phyloP scores from a whole-genome alignment of 2,888 invertebrate genomes.

The Rhorus exstirpatorius region DNA sequence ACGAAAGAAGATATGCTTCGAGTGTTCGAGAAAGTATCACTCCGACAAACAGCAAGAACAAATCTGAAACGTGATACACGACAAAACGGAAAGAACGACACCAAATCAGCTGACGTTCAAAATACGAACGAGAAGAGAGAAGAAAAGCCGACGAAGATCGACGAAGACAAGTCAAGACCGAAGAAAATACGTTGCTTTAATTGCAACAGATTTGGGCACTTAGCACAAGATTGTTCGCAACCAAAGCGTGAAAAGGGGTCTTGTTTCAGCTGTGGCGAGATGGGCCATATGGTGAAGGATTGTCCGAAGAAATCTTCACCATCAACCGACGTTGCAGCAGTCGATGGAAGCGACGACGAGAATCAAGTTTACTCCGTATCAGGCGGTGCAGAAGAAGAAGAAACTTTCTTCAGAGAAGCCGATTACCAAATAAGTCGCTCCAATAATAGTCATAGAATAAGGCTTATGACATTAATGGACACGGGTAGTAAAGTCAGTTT shows the following conservation, averaged over 20 bases:
- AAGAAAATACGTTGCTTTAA: conserved; percentile 22
- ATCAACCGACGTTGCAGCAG: neutral
- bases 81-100: neutral
- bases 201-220: conserved; percentile 34
- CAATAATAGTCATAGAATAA: neutral
- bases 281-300: conserved; percentile 19
- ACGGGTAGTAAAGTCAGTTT: conserved; percentile 35
- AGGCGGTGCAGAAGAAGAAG: neutral
- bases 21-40: conserved; percentile 54
- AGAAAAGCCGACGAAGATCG: conserved; percentile 15
- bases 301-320: conserved; percentile 9
- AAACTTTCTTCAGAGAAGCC: conserved; percentile 24
- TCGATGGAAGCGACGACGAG: neutral
- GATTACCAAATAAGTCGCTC: conserved; percentile 34
- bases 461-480: conserved; percentile 31
- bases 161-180: conserved; percentile 25
- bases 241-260: conserved; percentile 28
- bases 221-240: conserved; percentile 2
- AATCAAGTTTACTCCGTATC: neutral
- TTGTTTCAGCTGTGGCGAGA: conserved; percentile 28
- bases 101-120: conserved; percentile 1
- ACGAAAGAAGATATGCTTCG: conserved; percentile 34
- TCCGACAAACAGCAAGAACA: conserved; percentile 22
- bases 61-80: conserved; percentile 20
- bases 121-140: neutral